These are phyloP conservation scores for Cryptocephalus primarius DNA, from an alignment of 2,888 invertebrate species.

Conservation along the genomic window DNA sequence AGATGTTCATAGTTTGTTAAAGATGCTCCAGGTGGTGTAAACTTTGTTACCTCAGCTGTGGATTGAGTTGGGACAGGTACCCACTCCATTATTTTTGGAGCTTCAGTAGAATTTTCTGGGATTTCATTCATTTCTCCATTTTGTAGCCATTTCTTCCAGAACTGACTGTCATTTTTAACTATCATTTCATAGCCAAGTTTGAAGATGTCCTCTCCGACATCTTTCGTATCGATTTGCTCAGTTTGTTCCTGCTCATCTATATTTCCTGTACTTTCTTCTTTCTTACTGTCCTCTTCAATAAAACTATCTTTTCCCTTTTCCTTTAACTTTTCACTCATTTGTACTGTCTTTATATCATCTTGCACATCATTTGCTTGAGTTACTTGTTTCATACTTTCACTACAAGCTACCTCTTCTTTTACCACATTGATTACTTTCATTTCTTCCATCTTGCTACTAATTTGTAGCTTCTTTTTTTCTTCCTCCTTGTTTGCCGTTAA, in stretches of 20 bases:
- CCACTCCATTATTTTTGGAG: slow-evolving; percentile 1
- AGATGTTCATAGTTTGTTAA: slow-evolving; percentile 14
- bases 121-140: neutral
- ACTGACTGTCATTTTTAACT: slow-evolving; percentile 11
- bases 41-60: neutral
- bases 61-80: neutral
- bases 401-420: neutral
- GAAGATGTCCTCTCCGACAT: slow-evolving; percentile 19
- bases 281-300: neutral
- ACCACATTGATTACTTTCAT: neutral
- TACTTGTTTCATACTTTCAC: too few species aligned
- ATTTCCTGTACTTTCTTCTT: too few species aligned
- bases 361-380: neutral
- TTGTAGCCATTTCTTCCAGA: slow-evolving; percentile 16
- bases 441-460: neutral
- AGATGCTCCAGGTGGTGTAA: too few species aligned
- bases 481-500: neutral
- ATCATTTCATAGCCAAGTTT: slow-evolving; percentile 23
- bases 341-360: slow-evolving; percentile 5
- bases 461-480: neutral
- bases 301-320: slow-evolving; percentile 3
- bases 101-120: neutral
- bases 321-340: slow-evolving; percentile 2
- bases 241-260: neutral
- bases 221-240: neutral